These are phyloP conservation scores for Brachyhypopomus gauderio DNA, from an alignment of 2,113 vertebrate genomes.

Conservation along the genomic window DNA sequence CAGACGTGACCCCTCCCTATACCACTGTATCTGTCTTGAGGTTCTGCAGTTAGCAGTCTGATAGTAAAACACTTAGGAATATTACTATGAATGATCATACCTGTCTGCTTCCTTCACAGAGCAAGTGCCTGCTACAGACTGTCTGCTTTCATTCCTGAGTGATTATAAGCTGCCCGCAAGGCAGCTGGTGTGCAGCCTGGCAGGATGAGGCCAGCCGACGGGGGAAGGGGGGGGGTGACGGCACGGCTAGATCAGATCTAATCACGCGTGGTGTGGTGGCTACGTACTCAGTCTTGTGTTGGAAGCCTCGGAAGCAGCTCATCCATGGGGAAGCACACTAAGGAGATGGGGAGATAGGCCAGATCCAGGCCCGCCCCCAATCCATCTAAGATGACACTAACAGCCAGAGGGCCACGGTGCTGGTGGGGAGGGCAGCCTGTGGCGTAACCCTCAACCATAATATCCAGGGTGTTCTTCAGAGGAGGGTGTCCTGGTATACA, in stretches of 20 bases:
- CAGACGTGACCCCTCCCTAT: too few relatives aligned
- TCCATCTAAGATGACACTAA: constrained; percentile 49
- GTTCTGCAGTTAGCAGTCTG: neutral
- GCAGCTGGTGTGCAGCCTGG: constrained; percentile 31
- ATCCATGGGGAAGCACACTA: constrained; percentile 11
- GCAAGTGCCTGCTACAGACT: neutral
- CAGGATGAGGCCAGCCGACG: neutral
- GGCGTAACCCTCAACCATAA: neutral
- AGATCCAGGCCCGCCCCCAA: neutral
- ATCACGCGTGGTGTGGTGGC: constrained; percentile 37
- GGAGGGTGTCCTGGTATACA: constrained; percentile 19
- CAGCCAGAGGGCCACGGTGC: constrained; percentile 28
- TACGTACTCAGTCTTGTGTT: constrained; percentile 43
- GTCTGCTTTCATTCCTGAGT: constrained; percentile 17
- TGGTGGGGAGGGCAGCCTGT: constrained; percentile 10
- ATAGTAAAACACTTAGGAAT: constrained; percentile 6
- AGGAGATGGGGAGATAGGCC: constrained; percentile 33
- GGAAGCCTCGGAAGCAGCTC: constrained; percentile 23
- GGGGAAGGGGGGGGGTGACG: constrained; percentile 41
- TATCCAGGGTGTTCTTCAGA: neutral
- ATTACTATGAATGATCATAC: neutral
- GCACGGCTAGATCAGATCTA: constrained; percentile 46
- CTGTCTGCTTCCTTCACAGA: neutral
- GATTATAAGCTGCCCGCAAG: constrained; percentile 44
- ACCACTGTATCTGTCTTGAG: too few relatives aligned